Conservation (phyloP, 1,140 invertebrate species). For the Ostrea edulis region DNA sequence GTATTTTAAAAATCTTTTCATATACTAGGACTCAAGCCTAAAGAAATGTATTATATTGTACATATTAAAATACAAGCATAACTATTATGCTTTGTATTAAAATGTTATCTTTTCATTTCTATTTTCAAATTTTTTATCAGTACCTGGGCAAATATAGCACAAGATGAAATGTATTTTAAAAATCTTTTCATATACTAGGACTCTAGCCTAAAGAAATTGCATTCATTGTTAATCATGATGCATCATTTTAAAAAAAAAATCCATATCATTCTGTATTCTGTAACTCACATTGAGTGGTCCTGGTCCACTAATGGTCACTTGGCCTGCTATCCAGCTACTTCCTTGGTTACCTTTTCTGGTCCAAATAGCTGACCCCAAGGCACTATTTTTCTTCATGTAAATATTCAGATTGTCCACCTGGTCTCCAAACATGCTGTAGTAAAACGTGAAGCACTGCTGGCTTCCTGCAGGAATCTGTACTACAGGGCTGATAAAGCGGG, state of each 20-base stretch:
- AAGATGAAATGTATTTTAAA: no score
- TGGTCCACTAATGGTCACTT: conserved; percentile 68
- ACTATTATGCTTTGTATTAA: no score
- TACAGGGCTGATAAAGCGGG: conserved; percentile 62
- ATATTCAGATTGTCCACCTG: conserved; percentile 71
- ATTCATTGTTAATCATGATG: background rate
- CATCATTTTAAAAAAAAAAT: background rate
- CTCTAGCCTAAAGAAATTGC: background rate
- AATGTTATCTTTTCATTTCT: no score
- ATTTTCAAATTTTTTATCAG: no score
- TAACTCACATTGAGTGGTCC: conserved; percentile 55
- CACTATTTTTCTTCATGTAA: conserved; percentile 56
- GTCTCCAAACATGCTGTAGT: conserved; percentile 73
- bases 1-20: no score
- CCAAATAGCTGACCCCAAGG: conserved; percentile 64
- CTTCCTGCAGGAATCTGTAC: conserved; percentile 48
- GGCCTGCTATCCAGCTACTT: conserved; percentile 59
- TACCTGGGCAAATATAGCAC: no score
- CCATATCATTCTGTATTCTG: no score
- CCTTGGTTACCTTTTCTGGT: conserved; percentile 60
- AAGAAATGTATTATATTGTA: no score
- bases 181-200: no score
- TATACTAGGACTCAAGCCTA: background rate
- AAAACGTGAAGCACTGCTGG: conserved; percentile 67
- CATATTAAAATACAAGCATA: no score